These are phyloP conservation scores for Marronus borbonicus DNA, from an alignment of 2,888 invertebrate genomes.

Conservation along the genomic window DNA sequence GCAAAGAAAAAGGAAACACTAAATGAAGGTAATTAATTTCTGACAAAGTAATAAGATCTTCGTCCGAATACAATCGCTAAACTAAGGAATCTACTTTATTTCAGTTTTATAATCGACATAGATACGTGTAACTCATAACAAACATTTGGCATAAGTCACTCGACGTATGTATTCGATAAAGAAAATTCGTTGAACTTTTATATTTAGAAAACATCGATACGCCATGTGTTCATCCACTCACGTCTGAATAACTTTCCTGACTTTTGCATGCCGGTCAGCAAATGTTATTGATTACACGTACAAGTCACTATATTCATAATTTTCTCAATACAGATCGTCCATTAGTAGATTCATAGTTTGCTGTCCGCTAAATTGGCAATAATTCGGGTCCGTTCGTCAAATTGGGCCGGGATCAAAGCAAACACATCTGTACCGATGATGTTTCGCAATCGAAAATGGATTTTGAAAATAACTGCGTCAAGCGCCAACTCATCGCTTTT, in stretches of 20 bases:
- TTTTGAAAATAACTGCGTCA: slow-evolving; percentile 26
- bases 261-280: slow-evolving; percentile 13
- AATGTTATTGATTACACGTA: slow-evolving; percentile 22
- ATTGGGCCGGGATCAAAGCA: slow-evolving; percentile 42
- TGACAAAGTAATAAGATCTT: no score
- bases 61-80: no score
- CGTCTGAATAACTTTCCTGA: slow-evolving; percentile 1
- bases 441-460: slow-evolving; percentile 43
- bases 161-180: no score
- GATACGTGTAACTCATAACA: no score
- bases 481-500: slow-evolving; percentile 34
- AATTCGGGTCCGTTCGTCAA: slow-evolving; percentile 25
- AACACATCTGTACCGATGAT: slow-evolving; percentile 42
- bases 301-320: slow-evolving; percentile 27
- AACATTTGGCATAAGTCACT: no score
- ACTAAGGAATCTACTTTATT: no score
- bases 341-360: slow-evolving; percentile 28
- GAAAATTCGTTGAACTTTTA: slow-evolving; percentile 15
- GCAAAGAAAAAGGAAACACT: no score
- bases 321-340: slow-evolving; percentile 40
- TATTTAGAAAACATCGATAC: slow-evolving; percentile 14
- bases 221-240: not conserved
- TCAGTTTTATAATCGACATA: no score
- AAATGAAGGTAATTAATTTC: no score
- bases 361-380: slow-evolving; percentile 43